Evolutionary conservation across 1,140 invertebrate genomes (phyloP).

Genomic region (Paraescarpia echinospica): DNA sequence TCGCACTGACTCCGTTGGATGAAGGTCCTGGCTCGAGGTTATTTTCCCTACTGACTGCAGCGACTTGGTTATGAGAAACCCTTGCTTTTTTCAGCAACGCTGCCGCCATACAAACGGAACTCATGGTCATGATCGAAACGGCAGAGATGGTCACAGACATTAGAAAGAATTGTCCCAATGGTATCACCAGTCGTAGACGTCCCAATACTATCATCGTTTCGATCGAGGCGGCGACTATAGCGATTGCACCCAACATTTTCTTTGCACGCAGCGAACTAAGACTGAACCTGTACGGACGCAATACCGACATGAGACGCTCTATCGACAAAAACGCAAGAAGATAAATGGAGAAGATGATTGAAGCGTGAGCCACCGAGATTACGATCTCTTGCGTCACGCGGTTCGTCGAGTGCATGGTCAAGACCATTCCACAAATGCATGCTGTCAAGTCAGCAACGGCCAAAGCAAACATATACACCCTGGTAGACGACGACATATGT

Average conservation of each 20-base stretch:
- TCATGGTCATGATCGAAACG: not conserved
- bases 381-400: not conserved
- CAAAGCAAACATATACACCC: slow-evolving; percentile 5
- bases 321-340: not conserved
- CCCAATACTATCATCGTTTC: not conserved
- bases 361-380: not conserved
- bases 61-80: not conserved
- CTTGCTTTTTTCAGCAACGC: not conserved
- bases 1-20: not conserved
- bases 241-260: not conserved
- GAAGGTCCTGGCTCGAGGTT: not conserved
- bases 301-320: not conserved
- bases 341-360: not conserved
- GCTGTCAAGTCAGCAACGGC: not conserved
- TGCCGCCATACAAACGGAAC: not conserved
- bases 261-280: not conserved
- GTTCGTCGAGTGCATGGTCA: not conserved
- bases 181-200: not conserved
- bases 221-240: not conserved
- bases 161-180: not conserved
- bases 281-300: not conserved
- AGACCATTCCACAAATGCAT: not conserved
- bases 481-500: not conserved
- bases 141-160: not conserved
- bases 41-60: not conserved